Evolutionary conservation across 2,113 vertebrate genomes (phyloP), one percentile per base, ranked within the genome.

Genomic region (Nerophis ophidion): DNA sequence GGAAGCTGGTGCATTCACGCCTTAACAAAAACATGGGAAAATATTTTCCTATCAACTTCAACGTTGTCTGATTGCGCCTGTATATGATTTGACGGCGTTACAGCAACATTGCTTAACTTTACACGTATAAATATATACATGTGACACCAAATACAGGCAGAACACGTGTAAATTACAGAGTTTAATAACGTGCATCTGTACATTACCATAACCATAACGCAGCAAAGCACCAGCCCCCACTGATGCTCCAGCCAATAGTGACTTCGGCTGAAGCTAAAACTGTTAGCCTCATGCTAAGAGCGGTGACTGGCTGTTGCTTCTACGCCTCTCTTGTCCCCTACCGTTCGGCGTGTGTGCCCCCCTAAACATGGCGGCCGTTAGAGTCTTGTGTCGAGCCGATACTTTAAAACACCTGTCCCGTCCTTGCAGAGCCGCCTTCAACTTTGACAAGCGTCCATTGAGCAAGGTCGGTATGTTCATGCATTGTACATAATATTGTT

Each of bases 301-400:
- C 26, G 1, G 40, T 12, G 40, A 15, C 12, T 47, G 19, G 13
- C 13, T 15, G 0, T 47, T 49, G 40, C 35, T 49, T 49, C n/a
- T 19, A 19, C 49, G 15, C 52, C 48, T 40, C 33, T 60, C 15
- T 8, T 59, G 49, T 45, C 9, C 50, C 47, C 65, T 38, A 42
- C 36, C 45, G 36, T 50, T 11, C 8, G 74, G 8, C 2, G 49
- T 45, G 34, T 50, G 40, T 51, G 65, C 40, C 60, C 64, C 44
- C 16, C 6, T 73, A 71, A 89, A 88, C 51, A 91, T 91, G 90
- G 86, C 89, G 74, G 75, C 85, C 12, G 63, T 89, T 45, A 85
- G 71, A 78, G 70, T 81, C 3, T 67, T 90, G 16, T 79, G 78
- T 57, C 82, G 75, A 77, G 71, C 72, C 59, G 83, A 89, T 4